phyloP scores from a whole-genome alignment of 2,797 vertebrate species.

The Nyctibius grandis region DNA sequence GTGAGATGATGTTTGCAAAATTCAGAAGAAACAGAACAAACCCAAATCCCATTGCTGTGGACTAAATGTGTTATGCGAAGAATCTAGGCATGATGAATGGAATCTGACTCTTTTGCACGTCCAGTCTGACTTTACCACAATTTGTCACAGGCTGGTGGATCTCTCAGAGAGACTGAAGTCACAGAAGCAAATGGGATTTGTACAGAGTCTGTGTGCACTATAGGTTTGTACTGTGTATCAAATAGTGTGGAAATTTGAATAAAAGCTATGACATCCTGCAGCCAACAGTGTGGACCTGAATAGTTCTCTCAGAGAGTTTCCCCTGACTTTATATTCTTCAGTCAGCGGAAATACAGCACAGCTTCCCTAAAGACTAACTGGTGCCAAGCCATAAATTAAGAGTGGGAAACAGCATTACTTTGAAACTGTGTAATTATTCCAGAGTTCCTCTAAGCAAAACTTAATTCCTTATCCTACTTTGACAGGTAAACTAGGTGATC shows the following conservation, averaged over 20 bases:
- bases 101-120: background rate
- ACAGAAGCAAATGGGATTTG: background rate
- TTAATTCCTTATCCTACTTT: background rate
- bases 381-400: background rate
- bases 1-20: rapidly evolving
- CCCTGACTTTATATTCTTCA: background rate
- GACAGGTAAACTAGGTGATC: background rate
- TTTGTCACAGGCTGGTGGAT: background rate
- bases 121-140: background rate
- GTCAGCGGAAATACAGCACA: background rate
- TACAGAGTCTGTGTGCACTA: background rate
- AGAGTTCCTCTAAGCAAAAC: background rate
- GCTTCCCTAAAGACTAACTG: background rate
- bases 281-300: background rate
- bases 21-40: background rate
- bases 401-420: background rate
- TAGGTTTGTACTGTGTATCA: background rate
- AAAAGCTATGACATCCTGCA: background rate
- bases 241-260: background rate
- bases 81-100: background rate
- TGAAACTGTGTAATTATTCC: background rate
- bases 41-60: rapidly evolving
- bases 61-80: background rate
- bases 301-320: background rate
- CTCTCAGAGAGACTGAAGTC: background rate